Evolutionary conservation across 2,113 vertebrate species (phyloP), one percentile per base, ranked within the genome.

Genomic region (Calonectris borealis): DNA sequence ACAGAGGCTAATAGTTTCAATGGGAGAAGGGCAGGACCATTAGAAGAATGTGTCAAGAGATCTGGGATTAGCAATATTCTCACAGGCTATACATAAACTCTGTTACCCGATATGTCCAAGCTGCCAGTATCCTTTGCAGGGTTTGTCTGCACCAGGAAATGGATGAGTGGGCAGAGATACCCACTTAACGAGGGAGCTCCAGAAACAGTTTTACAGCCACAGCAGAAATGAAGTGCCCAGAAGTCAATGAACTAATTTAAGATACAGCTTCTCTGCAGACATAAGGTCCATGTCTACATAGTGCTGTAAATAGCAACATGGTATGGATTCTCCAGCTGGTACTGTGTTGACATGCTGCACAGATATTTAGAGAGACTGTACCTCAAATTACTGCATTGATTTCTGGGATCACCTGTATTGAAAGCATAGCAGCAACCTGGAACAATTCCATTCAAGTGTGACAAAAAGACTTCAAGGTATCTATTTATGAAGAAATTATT

Each of bases 171-270:
- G 57, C 57, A 89, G 32, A 76, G 70, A 84, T 38, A 60, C 34
- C 11, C 57, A 27, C 7, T 86, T 42, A 31, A 29, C 22, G 51
- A 71, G 48, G 48, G 42, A 87, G 69, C 29, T 26, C 40, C 66
- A 55, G 36, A 69, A 79, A 64, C 25, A 70, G 31, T 19, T 87
- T 81, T 78, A 77, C 36, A 94, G 76, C 22, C 89, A 42, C 40
- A 38, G 31, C 73, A 90, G 64, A 86, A 79, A 77, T 10, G 3
- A 89, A 93, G 36, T 40, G 73, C 57, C 65, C 81, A 65, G 44
- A 85, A 96, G 86, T 85, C 91, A 76, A 75, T 44, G 62, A 87
- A 94, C 52, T 96, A 89, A 95, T 94, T 95, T 91, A 93, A 82
- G 84, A 64, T 48, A 82, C 81, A 82, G 44, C 57, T 91, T 57